Base-by-base conservation (phyloP, 1,140 invertebrate species). In the Contarinia nasturtii region DNA sequence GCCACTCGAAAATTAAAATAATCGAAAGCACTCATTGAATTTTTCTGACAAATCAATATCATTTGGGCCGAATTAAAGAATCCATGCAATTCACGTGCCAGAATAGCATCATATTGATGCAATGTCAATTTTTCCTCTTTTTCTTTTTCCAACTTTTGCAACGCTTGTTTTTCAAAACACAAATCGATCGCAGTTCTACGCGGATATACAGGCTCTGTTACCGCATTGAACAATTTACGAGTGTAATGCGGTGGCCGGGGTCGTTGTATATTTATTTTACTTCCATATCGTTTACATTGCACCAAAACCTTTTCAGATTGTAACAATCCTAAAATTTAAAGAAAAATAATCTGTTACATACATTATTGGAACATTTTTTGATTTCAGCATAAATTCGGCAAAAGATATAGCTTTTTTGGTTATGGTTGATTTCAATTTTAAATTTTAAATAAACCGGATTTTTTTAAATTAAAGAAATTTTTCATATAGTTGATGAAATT, bases 231-330 rank as follows among this genome's bases (percentile, higher is more conserved):
- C 49, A 72, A 66, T 22, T 72, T 72, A 48, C 73, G 72, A 50
- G 73, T 67, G 56, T 73, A 81, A 59, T 80, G 76, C 17, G 75
- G 75, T 45, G 69, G 63, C 59, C 69, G 70, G 1, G 82, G 82
- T 50, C 69, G 76, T 57, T 80, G 76, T 42, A 85, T 74, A 56
- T 85, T 83, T 27, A 85, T 79, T 63, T 80, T 83, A 1, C 72
- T 71, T 18, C 75, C 66, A 55, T 73, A 81, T 51, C 82, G 67
- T 56, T 75, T 73, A 14, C 73, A 69, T 50, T 78, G 70, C 11
- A 68, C 49, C 8, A 71, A 57, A 2, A 70, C 61, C 2, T 59
- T 50, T 34, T 63, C 59, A 10, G 57, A 50, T 46, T 61, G 57
- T 38, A 70, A 55, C 42, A 73, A 50, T 36, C 49, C 70, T 70